A percentile compares a stretch with the other conserved stretches of the same genome.
Conservation (phyloP, 1,140 invertebrate genomes). For the Drosophila guanche region DNA sequence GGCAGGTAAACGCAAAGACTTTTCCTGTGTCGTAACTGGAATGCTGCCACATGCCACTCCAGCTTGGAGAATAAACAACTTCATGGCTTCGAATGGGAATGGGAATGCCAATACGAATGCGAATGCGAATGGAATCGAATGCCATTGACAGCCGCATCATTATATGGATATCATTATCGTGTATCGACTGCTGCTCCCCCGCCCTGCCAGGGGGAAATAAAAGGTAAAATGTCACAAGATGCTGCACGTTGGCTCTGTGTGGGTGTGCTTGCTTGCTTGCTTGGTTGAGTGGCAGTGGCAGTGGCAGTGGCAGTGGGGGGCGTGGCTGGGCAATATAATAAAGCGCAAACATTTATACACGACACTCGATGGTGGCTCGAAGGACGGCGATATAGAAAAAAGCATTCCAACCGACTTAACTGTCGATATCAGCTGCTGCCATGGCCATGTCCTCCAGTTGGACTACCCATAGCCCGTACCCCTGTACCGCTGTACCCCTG, state of each 20-base stretch:
- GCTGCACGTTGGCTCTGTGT: constrained; percentile 38
- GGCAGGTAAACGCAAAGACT: constrained; percentile 49
- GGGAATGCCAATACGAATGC: constrained; percentile 20
- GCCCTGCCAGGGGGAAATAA: constrained; percentile 40
- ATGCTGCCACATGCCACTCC: constrained; percentile 44
- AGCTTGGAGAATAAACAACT: constrained; percentile 39
- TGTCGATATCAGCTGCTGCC: constrained; percentile 80
- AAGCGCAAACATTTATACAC: constrained; percentile 82
- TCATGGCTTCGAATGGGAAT: constrained; percentile 38
- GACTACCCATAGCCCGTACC: too few relatives aligned
- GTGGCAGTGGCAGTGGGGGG: constrained; percentile 4
- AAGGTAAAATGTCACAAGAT: constrained; percentile 81
- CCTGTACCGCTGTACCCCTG: background rate
- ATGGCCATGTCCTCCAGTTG: constrained; percentile 9
- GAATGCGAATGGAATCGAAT: constrained; percentile 61
- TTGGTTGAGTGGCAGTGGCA: constrained; percentile 15
- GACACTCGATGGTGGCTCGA: constrained; percentile 60
- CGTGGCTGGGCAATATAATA: constrained; percentile 77
- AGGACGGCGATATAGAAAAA: constrained; percentile 56
- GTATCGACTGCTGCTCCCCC: constrained; percentile 62
- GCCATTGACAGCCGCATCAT: constrained; percentile 78
- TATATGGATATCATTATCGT: constrained; percentile 83
- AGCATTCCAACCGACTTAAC: constrained; percentile 75
- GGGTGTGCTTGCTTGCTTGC: too few relatives aligned
- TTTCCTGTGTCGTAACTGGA: constrained; percentile 5